Percentiles rank a stretch among this genome's conserved stretches.
Conservation (phyloP, 1,140 invertebrate genomes). For the Panagrolaimus sp. region DNA sequence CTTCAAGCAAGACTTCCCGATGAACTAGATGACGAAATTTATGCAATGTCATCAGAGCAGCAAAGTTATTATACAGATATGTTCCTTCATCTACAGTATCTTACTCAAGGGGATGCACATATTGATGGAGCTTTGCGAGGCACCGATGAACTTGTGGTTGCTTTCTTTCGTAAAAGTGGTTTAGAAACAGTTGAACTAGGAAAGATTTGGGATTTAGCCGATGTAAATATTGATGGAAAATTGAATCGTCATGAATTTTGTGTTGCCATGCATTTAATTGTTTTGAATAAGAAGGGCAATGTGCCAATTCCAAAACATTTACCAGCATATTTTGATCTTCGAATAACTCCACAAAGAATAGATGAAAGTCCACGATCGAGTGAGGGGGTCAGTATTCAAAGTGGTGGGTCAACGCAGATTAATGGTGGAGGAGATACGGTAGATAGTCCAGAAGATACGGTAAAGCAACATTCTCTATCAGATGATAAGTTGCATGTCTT, state of each 20-base stretch:
- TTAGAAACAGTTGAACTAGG: constrained; percentile 8
- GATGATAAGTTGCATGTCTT: constrained; percentile 13
- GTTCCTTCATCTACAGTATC: constrained; percentile 19
- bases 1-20: neutral
- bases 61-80: constrained; percentile 8
- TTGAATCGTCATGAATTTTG: constrained; percentile 92
- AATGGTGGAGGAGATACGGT: too few species aligned
- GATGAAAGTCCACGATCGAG: neutral
- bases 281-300: constrained; percentile 15
- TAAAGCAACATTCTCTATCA: neutral
- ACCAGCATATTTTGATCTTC: constrained; percentile 14
- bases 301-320: constrained; percentile 12
- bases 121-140: constrained; percentile 8
- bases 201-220: constrained; percentile 84
- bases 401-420: too few species aligned
- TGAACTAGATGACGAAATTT: constrained; percentile 7
- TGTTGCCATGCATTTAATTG: constrained; percentile 91
- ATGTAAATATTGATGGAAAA: constrained; percentile 88
- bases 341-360: neutral
- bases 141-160: constrained; percentile 8
- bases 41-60: constrained; percentile 9
- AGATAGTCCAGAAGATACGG: neutral
- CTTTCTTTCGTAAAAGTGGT: constrained; percentile 18
- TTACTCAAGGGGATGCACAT: neutral
- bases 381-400: too few species aligned